Base-by-base conservation (phyloP, 1,140 invertebrate species). In the Ceratosolen fusciceps region DNA sequence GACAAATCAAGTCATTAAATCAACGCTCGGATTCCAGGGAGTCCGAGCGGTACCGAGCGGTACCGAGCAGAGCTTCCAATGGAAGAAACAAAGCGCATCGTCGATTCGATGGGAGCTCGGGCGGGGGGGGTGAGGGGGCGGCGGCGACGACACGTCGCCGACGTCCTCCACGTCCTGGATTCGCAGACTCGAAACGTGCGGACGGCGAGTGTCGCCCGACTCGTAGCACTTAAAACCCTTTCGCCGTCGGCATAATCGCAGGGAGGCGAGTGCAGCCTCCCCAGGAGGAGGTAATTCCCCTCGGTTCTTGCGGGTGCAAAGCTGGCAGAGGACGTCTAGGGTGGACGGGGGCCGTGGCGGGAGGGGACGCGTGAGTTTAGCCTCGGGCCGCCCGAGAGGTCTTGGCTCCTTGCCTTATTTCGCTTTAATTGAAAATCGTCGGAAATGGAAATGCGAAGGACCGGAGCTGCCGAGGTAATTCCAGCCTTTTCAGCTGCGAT, bases 391-490 rank as follows among this genome's bases (percentile, higher is more conserved):
- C 5, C 5, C 49, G 14, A 52, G 14, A 19, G 9, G 47, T 16
- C 67, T 31, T 70, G 5, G n/a, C 24, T 70, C 56, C 14, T 60
- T 67, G n/a, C n/a, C 67, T n/a, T 43, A 77, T 77, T 77, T 77
- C 65, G 24, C 39, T 77, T 77, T 77, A 77, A 77, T 77, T 77
- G 75, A 77, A 77, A 77, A 77, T 70, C 37, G 31, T 39, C 47
- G 75, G 16, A 73, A 58, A 14, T 19, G 2, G 16, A 47, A 47
- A n/a, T 16, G 67, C 29, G 34, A 65, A 65, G 29, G 67, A 70
- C 8, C 43, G 9, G n/a, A 70, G 24, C 12, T n/a, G n/a, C n/a
- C 0, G 0, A 9, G 29, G 67, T 70, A 70, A 70, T 70, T 70
- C 39, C 39, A 47, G 37, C 67, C 39, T 37, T n/a, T 65, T 65